Evolutionary conservation across 2,888 invertebrate species (phyloP), one percentile per base, ranked within the genome.

Genomic region (Melitaea athalia): DNA sequence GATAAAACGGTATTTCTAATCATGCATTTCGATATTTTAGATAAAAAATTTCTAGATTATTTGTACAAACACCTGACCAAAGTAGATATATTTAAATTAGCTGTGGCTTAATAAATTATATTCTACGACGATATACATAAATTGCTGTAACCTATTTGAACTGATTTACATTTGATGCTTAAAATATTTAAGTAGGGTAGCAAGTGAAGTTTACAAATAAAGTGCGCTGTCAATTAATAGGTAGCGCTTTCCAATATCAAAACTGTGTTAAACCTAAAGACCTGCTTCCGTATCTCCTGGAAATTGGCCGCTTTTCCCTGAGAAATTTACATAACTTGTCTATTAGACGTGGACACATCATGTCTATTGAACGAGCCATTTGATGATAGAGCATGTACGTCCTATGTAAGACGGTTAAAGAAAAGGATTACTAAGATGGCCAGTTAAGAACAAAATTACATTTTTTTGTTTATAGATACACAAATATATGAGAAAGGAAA

Each of bases 271-370:
- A 67, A 52, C 59, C 64, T 64, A 67, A 64, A 67, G 60, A 69
- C 61, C 38, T 33, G 53, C 64, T 72, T 69, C 72, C 67, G 69
- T 71, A 84, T 78, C 78, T 84, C 84, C 81, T 83, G 85, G 85
- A 85, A 85, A 79, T 83, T 69, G 85, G 81, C 87, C 86, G 77
- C 78, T 79, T 84, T 88, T 85, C 82, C 83, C 76, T 72, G 82
- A 84, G 83, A 86, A 84, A 88, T 85, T 87, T 86, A 78, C 86
- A 84, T 86, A 75, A 78, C 78, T 78, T 77, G 78, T 79, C 43
- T 65, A 68, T 57, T 55, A 67, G 42, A 64, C 31, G 15, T 17
- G 8, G 43, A 38, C 38, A 38, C 38, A 38, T 38, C 24, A 50
- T 59, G 24, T 59, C n/a, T 59, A 57, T 10, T 45, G 45, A 11